Conservation (phyloP, 2,888 invertebrate genomes). For the Agonopterix heracliana region DNA sequence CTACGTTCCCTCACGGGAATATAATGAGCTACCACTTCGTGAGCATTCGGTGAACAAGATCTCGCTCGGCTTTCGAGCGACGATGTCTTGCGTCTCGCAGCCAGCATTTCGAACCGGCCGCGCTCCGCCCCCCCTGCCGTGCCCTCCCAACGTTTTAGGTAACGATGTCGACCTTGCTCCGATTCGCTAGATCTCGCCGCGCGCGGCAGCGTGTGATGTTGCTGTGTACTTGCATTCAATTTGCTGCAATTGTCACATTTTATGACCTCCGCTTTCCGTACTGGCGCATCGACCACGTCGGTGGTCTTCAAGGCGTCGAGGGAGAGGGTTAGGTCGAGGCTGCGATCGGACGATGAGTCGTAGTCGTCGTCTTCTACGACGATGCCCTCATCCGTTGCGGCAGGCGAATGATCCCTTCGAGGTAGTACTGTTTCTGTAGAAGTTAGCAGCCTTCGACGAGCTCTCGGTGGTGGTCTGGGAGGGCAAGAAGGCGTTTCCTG, state of each 20-base stretch:
- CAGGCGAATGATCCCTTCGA: slow-evolving; percentile 63
- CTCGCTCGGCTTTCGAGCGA: slow-evolving; percentile 60
- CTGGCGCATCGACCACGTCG: slow-evolving; percentile 59
- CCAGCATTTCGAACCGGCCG: slow-evolving; percentile 57
- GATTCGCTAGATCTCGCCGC: slow-evolving; percentile 54
- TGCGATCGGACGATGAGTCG: slow-evolving; percentile 74
- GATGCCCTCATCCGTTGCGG: slow-evolving; percentile 72
- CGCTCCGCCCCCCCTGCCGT: slow-evolving; percentile 57
- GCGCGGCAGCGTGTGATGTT: slow-evolving; percentile 66
- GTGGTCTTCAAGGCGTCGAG: slow-evolving; percentile 67
- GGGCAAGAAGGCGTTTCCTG: slow-evolving; percentile 53
- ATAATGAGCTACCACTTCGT: slow-evolving; percentile 75
- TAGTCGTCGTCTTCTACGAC: slow-evolving; percentile 74
- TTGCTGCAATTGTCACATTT: slow-evolving; percentile 69
- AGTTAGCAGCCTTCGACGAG: slow-evolving; percentile 57
- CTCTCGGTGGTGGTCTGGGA: slow-evolving; percentile 64
- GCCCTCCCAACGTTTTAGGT: slow-evolving; percentile 67
- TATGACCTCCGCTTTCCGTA: slow-evolving; percentile 60
- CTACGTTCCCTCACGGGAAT: slow-evolving; percentile 83
- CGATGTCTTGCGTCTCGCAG: slow-evolving; percentile 61
- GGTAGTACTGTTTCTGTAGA: slow-evolving; percentile 57
- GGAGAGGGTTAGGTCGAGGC: slow-evolving; percentile 71
- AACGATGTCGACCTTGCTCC: slow-evolving; percentile 60
- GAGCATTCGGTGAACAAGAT: slow-evolving; percentile 66
- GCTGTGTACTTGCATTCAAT: slow-evolving; percentile 43